phyloP scores from a whole-genome alignment of 1,140 invertebrate genomes.

The Euwallacea fornicatus region DNA sequence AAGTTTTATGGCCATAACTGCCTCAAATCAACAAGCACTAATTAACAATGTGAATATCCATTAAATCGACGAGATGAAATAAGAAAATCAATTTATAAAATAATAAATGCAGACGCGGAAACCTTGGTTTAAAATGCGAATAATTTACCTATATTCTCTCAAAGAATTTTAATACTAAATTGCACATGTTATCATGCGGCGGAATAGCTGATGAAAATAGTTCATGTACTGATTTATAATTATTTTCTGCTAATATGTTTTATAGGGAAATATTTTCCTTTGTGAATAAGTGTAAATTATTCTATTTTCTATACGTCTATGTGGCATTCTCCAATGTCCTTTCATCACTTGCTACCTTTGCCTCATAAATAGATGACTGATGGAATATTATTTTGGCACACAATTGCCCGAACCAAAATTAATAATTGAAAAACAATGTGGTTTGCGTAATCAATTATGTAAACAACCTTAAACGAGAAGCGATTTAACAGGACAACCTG shows the following conservation, averaged over 20 bases:
- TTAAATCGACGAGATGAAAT: conserved; percentile 8
- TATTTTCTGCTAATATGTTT: conserved; percentile 12
- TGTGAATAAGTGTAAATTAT: conserved; percentile 5
- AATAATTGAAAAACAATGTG: too few relatives aligned
- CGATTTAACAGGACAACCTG: too few relatives aligned
- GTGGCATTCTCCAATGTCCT: too few relatives aligned
- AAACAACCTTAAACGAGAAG: too few relatives aligned
- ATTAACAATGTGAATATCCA: not conserved
- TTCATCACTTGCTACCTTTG: too few relatives aligned
- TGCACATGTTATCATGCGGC: conserved; percentile 29
- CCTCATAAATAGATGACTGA: too few relatives aligned
- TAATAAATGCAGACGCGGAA: conserved; percentile 28
- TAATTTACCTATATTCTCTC: conserved; percentile 36
- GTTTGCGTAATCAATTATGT: too few relatives aligned
- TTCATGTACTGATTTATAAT: conserved; percentile 36
- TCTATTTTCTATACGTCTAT: not conserved
- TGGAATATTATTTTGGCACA: too few relatives aligned
- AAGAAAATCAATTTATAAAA: conserved; percentile 21
- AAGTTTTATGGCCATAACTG: not conserved
- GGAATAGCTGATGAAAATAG: conserved; percentile 33
- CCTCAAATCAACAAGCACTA: not conserved
- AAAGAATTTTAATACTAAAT: conserved; percentile 38
- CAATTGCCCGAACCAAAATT: too few relatives aligned
- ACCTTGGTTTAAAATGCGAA: conserved; percentile 39
- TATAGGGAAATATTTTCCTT: conserved; percentile 21